Evolutionary conservation across 2,888 invertebrate genomes (phyloP).

Genomic region (Drosophila colorata): DNA sequence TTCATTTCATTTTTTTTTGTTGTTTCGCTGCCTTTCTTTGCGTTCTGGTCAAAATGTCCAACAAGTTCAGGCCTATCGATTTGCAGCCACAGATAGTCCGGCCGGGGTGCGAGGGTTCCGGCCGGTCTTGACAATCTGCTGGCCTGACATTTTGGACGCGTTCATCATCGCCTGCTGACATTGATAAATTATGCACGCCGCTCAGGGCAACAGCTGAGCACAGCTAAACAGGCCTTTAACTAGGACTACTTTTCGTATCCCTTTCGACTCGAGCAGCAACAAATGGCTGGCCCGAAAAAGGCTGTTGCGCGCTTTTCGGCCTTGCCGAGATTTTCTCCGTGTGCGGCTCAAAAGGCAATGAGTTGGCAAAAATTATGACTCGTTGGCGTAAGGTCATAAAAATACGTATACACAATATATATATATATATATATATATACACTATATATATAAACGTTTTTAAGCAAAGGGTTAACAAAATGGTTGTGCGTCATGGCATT

Average conservation of each 20-base stretch:
- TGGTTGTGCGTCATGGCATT: constrained; percentile 52
- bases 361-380: constrained; percentile 78
- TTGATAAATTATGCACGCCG: constrained; percentile 76
- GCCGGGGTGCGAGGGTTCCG: not conserved
- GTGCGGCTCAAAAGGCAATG: constrained; percentile 60
- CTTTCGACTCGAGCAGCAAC: constrained; percentile 49
- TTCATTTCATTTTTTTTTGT: constrained; percentile 9
- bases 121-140: constrained; percentile 63
- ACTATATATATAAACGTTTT: not conserved
- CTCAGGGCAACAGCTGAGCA: constrained; percentile 54
- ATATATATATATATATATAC: constrained; percentile 16
- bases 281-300: constrained; percentile 54
- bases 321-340: constrained; percentile 57
- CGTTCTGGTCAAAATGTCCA: constrained; percentile 39
- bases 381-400: constrained; percentile 65
- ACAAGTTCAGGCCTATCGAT: constrained; percentile 75
- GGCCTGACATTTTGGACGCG: constrained; percentile 59
- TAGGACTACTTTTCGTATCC: constrained; percentile 20
- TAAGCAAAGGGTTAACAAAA: constrained; percentile 52
- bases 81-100: constrained; percentile 40
- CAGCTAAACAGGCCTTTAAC: constrained; percentile 17
- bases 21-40: constrained; percentile 6
- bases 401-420: constrained; percentile 30
- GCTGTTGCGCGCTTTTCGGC: constrained; percentile 44
- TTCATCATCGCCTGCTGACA: constrained; percentile 75